These are phyloP conservation scores for Oceanodroma tethys DNA, from an alignment of 2,113 vertebrate species.

Conservation along the genomic window DNA sequence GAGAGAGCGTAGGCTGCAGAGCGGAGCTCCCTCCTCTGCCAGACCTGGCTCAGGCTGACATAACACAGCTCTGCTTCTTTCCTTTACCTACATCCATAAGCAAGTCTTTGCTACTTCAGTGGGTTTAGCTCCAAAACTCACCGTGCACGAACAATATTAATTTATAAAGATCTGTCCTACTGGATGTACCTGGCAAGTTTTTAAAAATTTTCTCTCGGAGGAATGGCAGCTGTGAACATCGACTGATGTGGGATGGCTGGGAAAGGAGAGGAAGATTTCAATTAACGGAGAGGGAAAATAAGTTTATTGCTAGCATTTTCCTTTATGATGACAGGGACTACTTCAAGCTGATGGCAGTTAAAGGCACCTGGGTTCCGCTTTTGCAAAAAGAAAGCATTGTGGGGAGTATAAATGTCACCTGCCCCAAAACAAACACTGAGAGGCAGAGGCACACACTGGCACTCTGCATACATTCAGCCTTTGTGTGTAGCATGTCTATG, in stretches of 20 bases:
- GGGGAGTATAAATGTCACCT: neutral
- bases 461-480: neutral
- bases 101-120: neutral
- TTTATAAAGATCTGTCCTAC: neutral
- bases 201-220: neutral
- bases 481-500: fast-evolving
- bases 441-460: neutral
- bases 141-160: neutral
- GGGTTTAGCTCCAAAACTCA: neutral
- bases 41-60: neutral
- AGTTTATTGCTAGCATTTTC: neutral
- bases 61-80: neutral
- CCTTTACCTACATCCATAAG: neutral
- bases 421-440: neutral
- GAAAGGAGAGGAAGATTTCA: neutral
- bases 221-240: neutral
- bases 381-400: neutral
- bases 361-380: neutral
- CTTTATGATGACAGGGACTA: neutral
- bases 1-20: neutral
- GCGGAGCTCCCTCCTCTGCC: neutral
- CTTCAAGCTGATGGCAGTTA: neutral
- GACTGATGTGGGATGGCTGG: neutral
- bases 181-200: neutral
- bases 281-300: neutral